Percentiles rank a stretch among this genome's conserved stretches.
Evolutionary conservation across 2,888 invertebrate genomes (phyloP).

Genomic region (Selenia dentaria): DNA sequence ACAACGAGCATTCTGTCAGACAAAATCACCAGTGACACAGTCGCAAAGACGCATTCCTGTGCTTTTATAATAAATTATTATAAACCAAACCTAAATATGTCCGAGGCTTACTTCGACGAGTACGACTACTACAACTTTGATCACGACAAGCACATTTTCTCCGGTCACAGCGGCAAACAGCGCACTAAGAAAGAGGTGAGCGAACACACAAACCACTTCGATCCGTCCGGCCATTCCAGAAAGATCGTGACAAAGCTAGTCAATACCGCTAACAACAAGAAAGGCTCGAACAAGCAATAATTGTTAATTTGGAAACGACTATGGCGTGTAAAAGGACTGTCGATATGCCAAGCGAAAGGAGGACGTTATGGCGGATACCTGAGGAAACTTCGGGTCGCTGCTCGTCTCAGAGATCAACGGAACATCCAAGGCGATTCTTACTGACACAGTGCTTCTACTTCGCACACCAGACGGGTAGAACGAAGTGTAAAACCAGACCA

Average conservation of each 20-base stretch:
- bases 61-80: conserved; percentile 35
- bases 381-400: conserved; percentile 64
- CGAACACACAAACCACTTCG: conserved; percentile 95
- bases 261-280: conserved; percentile 93
- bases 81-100: conserved; percentile 87
- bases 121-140: conserved; percentile 98
- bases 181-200: conserved; percentile 94
- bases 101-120: conserved; percentile 93
- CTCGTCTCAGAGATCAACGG: conserved; percentile 75
- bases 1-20: conserved; percentile 58
- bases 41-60: conserved; percentile 51
- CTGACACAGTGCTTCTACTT: conserved; percentile 66
- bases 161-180: conserved; percentile 95
- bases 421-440: conserved; percentile 72
- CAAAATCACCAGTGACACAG: conserved; percentile 55
- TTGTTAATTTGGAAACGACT: conserved; percentile 47
- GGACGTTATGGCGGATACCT: conserved; percentile 72
- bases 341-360: conserved; percentile 74
- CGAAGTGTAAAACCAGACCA: conserved; percentile 46
- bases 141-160: conserved; percentile 94
- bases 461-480: conserved; percentile 55
- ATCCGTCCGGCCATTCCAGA: conserved; percentile 96
- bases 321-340: conserved; percentile 73
- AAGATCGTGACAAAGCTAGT: conserved; percentile 94
- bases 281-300: conserved; percentile 71